Evolutionary conservation across 2,888 invertebrate genomes (phyloP).

Genomic region (Andrena fulva): DNA sequence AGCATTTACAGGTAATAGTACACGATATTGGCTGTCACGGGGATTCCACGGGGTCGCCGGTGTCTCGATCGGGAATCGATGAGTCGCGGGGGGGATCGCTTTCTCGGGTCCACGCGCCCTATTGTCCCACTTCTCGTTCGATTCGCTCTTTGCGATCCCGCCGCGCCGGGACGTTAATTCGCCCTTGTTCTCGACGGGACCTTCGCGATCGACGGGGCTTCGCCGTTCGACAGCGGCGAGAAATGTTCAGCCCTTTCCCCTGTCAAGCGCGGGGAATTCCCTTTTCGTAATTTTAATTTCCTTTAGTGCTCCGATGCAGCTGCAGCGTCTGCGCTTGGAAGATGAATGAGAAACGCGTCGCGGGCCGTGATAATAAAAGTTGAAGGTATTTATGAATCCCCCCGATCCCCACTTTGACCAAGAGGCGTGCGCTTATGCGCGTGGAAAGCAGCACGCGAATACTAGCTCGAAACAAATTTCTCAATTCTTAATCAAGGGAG

Average conservation of each 20-base stretch:
- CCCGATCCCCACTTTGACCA: no score
- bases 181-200: background rate
- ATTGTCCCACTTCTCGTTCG: conserved; percentile 28
- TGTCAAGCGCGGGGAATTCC: no score
- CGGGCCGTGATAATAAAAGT: no score
- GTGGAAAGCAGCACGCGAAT: background rate
- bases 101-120: conserved; percentile 9
- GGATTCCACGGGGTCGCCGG: conserved; percentile 27
- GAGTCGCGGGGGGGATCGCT: conserved; percentile 1
- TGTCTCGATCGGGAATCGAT: conserved; percentile 21
- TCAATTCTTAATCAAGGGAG: background rate
- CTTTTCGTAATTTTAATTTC: no score
- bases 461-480: background rate
- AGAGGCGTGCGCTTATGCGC: no score
- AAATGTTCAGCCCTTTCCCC: no score
- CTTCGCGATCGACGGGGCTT: no score
- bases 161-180: background rate
- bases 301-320: no score
- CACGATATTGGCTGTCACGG: conserved; percentile 38
- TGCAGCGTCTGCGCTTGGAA: no score
- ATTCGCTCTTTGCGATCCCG: conserved; percentile 17
- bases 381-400: no score
- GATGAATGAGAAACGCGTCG: no score
- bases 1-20: conserved; percentile 49
- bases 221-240: no score